These are phyloP conservation scores for Zosterops japonicus DNA, from an alignment of 2,113 vertebrate genomes.

Conservation along the genomic window DNA sequence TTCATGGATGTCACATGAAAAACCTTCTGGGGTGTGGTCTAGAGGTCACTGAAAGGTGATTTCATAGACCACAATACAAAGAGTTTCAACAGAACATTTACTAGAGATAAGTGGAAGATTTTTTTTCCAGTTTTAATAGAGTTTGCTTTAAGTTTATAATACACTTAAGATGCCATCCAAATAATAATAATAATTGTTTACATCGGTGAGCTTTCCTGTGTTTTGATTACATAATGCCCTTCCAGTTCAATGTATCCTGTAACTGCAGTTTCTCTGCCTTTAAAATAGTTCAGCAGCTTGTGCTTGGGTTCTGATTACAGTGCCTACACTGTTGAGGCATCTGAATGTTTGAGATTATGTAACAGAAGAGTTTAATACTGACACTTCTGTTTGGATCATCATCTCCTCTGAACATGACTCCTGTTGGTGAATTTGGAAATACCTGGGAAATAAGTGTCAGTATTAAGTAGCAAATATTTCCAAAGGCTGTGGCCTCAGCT, in stretches of 20 bases:
- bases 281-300: not conserved
- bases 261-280: not conserved
- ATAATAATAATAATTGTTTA: not conserved
- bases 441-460: not conserved
- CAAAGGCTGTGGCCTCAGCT: not conserved
- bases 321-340: not conserved
- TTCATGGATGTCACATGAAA: not conserved
- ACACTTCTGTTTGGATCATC: not conserved
- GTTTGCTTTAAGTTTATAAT: conserved; percentile 2
- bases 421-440: not conserved
- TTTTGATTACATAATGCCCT: conserved; percentile 36
- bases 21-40: not conserved
- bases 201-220: not conserved
- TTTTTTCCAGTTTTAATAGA: conserved; percentile 73
- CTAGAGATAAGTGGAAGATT: not conserved
- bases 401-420: not conserved
- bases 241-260: conserved; percentile 50
- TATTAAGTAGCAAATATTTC: not conserved
- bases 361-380: not conserved
- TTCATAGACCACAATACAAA: not conserved
- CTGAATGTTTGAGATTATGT: not conserved
- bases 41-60: not conserved
- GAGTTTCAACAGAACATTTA: not conserved
- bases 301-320: not conserved
- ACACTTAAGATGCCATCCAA: not conserved